These are phyloP conservation scores for Neocrepidodera transversa DNA, from an alignment of 2,888 invertebrate genomes.

Conservation along the genomic window DNA sequence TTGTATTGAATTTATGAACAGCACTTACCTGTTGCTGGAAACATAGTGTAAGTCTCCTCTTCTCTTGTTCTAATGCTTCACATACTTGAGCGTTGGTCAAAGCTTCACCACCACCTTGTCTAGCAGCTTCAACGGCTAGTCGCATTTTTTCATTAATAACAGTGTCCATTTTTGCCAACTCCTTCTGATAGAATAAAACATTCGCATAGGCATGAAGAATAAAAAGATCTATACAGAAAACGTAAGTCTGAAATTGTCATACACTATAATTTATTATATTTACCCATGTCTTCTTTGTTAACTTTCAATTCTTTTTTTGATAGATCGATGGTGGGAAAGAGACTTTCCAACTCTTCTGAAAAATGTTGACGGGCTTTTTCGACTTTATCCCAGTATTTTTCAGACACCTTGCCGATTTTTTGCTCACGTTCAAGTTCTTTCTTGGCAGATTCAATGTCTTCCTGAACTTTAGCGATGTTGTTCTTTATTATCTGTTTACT, in stretches of 20 bases:
- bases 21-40: conserved; percentile 75
- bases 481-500: conserved; percentile 63
- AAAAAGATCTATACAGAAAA: conserved; percentile 67
- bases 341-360: conserved; percentile 70
- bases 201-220: conserved; percentile 80
- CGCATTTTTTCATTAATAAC: conserved; percentile 69
- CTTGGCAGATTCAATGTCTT: conserved; percentile 69
- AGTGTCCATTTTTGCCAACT: conserved; percentile 75
- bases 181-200: conserved; percentile 78
- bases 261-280: neutral
- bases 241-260: no score
- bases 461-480: conserved; percentile 64
- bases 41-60: conserved; percentile 69
- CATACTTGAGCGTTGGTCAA: conserved; percentile 67
- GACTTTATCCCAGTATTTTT: conserved; percentile 85
- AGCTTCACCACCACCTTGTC: conserved; percentile 61
- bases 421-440: conserved; percentile 66
- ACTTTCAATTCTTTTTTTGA: conserved; percentile 69
- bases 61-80: conserved; percentile 74
- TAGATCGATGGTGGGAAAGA: conserved; percentile 77
- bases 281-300: conserved; percentile 31
- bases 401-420: conserved; percentile 69
- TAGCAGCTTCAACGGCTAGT: conserved; percentile 68
- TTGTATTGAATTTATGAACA: neutral
- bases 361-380: conserved; percentile 68